Evolutionary conservation across 2,888 invertebrate species (phyloP).

Genomic region (Cecidostiba fungosa): DNA sequence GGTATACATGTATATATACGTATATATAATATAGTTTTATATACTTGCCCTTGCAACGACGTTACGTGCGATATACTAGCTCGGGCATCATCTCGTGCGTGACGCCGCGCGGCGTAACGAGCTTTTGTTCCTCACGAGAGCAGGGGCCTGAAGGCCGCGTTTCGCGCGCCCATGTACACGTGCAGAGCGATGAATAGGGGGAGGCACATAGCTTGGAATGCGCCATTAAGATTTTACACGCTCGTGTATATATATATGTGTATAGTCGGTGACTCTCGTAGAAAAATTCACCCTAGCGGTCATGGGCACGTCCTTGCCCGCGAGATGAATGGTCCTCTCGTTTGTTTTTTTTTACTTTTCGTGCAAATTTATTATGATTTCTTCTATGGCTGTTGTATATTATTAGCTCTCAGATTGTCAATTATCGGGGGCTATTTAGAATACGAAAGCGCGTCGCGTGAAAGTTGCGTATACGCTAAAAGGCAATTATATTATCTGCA

Average conservation of each 20-base stretch:
- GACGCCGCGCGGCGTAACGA: constrained; percentile 31
- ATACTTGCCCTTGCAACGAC: constrained; percentile 19
- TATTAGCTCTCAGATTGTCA: not conserved
- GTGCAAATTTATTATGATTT: not conserved
- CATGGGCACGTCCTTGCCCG: constrained; percentile 35
- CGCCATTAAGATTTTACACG: constrained; percentile 37
- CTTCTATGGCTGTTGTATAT: not conserved
- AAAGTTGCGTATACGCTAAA: not conserved
- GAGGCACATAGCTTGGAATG: constrained; percentile 19
- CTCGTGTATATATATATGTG: not conserved
- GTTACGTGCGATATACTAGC: constrained; percentile 31
- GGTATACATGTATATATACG: too few species aligned
- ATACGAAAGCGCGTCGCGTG: not conserved
- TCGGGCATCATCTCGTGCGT: constrained; percentile 42
- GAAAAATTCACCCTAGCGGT: not conserved
- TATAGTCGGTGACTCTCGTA: not conserved
- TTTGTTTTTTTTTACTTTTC: too few species aligned
- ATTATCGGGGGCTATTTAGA: not conserved
- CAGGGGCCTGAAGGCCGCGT: not conserved
- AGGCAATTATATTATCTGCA: not conserved
- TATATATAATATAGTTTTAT: not conserved
- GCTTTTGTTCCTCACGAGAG: constrained; percentile 17
- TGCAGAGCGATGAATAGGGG: constrained; percentile 6
- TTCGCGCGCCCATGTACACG: not conserved
- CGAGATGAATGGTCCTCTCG: too few species aligned